Conservation (phyloP, 2,888 invertebrate species). For the Ichneumoninae sp. region DNA sequence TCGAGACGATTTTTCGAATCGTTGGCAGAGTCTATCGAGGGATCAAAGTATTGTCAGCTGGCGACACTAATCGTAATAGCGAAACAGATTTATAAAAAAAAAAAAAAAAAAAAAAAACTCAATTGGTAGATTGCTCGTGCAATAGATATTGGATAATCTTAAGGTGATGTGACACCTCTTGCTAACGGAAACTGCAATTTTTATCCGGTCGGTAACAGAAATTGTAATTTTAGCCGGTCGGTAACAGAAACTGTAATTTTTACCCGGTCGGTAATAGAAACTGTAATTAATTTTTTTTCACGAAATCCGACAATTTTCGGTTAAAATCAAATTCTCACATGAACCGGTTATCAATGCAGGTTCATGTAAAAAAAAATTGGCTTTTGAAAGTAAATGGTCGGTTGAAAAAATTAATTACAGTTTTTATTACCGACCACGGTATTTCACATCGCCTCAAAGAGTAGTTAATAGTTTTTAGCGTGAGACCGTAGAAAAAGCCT, state of each 20-base stretch:
- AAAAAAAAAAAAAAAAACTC: constrained; percentile 50
- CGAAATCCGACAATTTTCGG: background rate
- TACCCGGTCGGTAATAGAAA: background rate
- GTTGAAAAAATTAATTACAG: background rate
- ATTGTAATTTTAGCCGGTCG: background rate
- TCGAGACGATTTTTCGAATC: background rate
- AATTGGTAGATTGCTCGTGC: constrained; percentile 37
- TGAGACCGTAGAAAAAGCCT: constrained; percentile 6
- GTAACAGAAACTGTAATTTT: background rate
- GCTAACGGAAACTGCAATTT: background rate
- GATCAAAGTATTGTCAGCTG: constrained; percentile 49
- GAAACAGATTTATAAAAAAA: background rate
- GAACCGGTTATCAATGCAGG: no score
- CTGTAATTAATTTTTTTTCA: background rate
- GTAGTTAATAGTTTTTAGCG: constrained; percentile 7
- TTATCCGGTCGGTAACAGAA: no score
- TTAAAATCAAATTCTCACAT: background rate
- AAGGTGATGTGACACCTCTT: background rate
- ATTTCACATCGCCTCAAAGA: background rate
- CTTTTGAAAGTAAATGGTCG: background rate
- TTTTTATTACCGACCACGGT: background rate
- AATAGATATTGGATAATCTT: background rate
- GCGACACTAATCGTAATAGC: background rate
- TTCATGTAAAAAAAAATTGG: no score
- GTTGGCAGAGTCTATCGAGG: constrained; percentile 32